phyloP scores from a whole-genome alignment of 2,888 invertebrate species.

The Synergus gifuensis region DNA sequence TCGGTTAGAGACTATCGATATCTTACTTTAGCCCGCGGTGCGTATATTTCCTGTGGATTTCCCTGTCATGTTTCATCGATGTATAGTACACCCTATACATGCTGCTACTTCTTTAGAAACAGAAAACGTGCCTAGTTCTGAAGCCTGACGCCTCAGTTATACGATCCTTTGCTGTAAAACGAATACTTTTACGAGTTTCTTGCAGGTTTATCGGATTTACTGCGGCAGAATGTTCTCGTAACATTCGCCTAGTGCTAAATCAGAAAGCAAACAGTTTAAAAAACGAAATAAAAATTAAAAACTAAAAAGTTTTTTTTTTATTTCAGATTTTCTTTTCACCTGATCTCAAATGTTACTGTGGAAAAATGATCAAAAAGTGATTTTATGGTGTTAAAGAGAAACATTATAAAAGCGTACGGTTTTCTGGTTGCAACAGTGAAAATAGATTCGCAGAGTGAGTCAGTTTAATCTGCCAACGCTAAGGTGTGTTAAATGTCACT shows the following conservation, averaged over 20 bases:
- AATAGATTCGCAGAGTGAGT: neutral
- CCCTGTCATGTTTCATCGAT: constrained; percentile 41
- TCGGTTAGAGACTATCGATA: neutral
- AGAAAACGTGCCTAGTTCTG: constrained; percentile 52
- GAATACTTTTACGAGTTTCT: constrained; percentile 58
- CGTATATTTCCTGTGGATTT: neutral
- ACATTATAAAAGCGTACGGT: neutral
- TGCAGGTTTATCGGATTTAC: constrained; percentile 57
- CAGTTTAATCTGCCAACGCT: neutral
- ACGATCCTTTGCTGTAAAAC: constrained; percentile 52
- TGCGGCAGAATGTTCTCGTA: constrained; percentile 49
- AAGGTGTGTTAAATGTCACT: constrained; percentile 9
- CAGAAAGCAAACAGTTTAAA: constrained; percentile 50
- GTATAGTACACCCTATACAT: neutral
- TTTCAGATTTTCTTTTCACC: constrained; percentile 2
- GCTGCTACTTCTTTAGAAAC: constrained; percentile 49
- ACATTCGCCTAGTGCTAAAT: constrained; percentile 49
- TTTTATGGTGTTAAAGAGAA: neutral
- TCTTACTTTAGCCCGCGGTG: neutral
- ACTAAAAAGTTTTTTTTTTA: no score
- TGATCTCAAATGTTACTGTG: neutral
- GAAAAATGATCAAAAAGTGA: neutral
- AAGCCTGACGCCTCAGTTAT: constrained; percentile 51
- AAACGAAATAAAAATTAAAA: neutral
- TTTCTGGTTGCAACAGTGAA: neutral